Evolutionary conservation across 30 jellyfish, hydroid and myxozoan species (phyloP).

Genomic region (Clytia hemisphaerica): DNA sequence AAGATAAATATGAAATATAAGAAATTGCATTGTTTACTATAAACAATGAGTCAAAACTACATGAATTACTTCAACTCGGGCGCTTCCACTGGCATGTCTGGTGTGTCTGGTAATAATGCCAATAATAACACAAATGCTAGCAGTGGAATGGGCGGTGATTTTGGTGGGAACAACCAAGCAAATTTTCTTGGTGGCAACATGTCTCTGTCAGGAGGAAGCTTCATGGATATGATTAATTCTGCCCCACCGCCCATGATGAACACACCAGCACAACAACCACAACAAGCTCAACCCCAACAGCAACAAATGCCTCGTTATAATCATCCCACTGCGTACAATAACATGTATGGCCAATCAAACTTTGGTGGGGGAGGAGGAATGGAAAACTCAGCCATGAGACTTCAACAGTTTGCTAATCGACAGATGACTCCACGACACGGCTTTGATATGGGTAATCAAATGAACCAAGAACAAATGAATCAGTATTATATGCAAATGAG

Average conservation of each 20-base stretch:
- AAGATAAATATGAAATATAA: neutral
- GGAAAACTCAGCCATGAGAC: conserved; percentile 45
- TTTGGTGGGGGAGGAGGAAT: conserved; percentile 4
- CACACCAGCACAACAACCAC: conserved; percentile 13
- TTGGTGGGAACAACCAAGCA: conserved; percentile 10
- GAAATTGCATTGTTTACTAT: too few species aligned
- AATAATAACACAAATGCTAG: conserved; percentile 6
- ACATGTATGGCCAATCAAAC: neutral
- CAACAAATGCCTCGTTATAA: conserved; percentile 15
- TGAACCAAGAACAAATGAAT: conserved; percentile 21
- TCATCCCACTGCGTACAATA: too few species aligned
- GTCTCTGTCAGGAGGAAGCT: conserved; percentile 20
- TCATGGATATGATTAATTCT: conserved; percentile 35
- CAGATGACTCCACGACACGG: conserved; percentile 29
- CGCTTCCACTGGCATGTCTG: conserved; percentile 8
- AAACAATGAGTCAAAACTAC: conserved; percentile 32
- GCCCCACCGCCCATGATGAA: conserved; percentile 31
- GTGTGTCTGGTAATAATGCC: conserved; percentile 7
- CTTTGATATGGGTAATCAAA: conserved; percentile 10
- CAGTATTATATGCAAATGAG: conserved; percentile 19
- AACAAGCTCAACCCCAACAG: too few species aligned
- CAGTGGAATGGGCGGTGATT: conserved; percentile 7
- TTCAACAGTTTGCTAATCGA: conserved; percentile 43
- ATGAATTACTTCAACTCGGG: conserved; percentile 32
- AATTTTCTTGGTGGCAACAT: conserved; percentile 4